Evolutionary conservation across 2,113 vertebrate genomes (phyloP).

Genomic region (Nyctibius bracteatus): DNA sequence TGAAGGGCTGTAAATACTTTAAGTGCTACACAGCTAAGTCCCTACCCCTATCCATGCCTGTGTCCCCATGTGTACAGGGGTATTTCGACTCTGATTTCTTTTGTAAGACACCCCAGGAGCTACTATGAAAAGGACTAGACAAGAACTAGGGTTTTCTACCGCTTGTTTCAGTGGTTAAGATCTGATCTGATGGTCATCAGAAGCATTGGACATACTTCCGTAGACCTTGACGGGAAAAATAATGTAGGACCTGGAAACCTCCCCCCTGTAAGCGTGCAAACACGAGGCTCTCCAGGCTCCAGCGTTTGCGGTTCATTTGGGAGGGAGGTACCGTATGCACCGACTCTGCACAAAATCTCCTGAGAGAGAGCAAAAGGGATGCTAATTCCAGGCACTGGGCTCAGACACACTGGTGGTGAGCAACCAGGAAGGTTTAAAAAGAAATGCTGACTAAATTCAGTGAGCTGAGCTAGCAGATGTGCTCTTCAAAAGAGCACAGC

Average conservation of each 20-base stretch:
- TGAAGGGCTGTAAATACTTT: background rate
- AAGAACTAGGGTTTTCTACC: background rate
- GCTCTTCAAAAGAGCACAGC: constrained; percentile 3
- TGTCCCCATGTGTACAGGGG: fast-evolving
- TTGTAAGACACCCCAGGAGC: background rate
- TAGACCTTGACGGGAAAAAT: background rate
- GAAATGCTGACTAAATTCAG: constrained; percentile 18
- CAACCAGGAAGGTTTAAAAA: background rate
- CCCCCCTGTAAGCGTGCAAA: fast-evolving
- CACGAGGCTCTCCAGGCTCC: background rate
- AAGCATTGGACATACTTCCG: background rate
- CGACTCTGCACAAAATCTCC: background rate
- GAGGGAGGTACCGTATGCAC: background rate
- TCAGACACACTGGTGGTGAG: background rate
- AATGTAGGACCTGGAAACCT: background rate
- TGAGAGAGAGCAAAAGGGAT: background rate
- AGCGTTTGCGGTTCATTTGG: fast-evolving
- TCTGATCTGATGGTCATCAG: background rate
- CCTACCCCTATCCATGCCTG: background rate
- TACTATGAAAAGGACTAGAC: background rate
- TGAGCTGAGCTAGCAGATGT: background rate
- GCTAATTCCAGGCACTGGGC: background rate
- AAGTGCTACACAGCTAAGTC: background rate
- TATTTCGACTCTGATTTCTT: fast-evolving
- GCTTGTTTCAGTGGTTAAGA: background rate